Percentiles rank a stretch among this genome's conserved stretches.
These are phyloP conservation scores for Drusus annulatus DNA, from an alignment of 1,140 invertebrate genomes.

Conservation along the genomic window DNA sequence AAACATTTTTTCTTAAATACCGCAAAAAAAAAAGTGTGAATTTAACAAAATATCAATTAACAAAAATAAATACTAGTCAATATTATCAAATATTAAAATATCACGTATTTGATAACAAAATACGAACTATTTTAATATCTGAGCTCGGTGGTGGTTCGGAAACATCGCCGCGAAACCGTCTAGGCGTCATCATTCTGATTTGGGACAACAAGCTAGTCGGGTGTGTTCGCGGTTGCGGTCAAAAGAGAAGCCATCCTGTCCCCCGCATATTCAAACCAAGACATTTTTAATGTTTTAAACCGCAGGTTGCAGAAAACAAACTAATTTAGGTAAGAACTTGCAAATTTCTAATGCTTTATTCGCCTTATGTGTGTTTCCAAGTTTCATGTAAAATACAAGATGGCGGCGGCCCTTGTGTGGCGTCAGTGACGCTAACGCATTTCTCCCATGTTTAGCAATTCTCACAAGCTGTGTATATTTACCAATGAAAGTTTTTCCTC, in stretches of 20 bases:
- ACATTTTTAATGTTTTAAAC: slow-evolving; percentile 47
- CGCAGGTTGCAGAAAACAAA: slow-evolving; percentile 41
- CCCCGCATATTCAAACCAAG: not conserved
- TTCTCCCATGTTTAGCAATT: not conserved
- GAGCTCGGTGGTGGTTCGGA: not conserved
- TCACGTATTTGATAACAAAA: too few relatives aligned
- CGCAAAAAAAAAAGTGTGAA: not conserved
- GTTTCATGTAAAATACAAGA: not conserved
- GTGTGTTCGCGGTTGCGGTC: slow-evolving; percentile 36
- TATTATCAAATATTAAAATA: not conserved
- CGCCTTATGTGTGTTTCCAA: not conserved
- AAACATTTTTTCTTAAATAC: not conserved
- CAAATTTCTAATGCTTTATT: not conserved
- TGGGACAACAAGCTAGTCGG: slow-evolving; percentile 30
- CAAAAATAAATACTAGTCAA: not conserved
- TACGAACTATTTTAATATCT: slow-evolving; percentile 31
- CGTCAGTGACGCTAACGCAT: slow-evolving; percentile 36
- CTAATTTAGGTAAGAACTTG: slow-evolving; percentile 40
- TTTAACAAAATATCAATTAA: not conserved
- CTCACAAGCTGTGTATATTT: too few relatives aligned
- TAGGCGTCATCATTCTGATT: slow-evolving; percentile 40
- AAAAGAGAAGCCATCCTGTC: slow-evolving; percentile 31
- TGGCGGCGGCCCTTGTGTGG: slow-evolving; percentile 5
- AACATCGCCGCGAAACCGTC: not conserved
- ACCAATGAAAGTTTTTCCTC: too few relatives aligned